Base-by-base conservation (phyloP, 2,888 invertebrate species). In the Ophioninae sp. region DNA sequence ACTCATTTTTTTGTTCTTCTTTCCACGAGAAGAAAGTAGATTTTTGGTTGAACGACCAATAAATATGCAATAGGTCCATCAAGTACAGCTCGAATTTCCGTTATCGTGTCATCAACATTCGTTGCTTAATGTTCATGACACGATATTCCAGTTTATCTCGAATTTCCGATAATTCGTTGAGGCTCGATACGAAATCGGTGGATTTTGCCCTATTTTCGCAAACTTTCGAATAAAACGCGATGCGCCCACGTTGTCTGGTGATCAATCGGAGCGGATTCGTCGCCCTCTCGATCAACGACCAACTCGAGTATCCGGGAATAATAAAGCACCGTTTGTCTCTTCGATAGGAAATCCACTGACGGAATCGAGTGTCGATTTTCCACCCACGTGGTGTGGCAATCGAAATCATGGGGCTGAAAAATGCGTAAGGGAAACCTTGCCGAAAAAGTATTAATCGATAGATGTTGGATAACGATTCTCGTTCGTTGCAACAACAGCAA, bases 201-300 rank as follows among this genome's bases (percentile, higher is more conserved):
- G 50, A 13, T 50, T 50, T 50, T 50, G 50, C 17, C 8, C 44
- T 6, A 50, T 50, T 50, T 50, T 50, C 50, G 17, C 50, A 20
- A 59, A 67, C n/a, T 67, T 76, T 23, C 57, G 41, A 67, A 39
- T 39, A 20, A 37, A 41, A 70, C 70, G 70, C 78, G 81, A 77
- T 69, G 78, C 83, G 75, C 83, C 83, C 83, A 84, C 83, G 83
- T 78, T 37, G 41, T 37, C 23, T 10, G 50, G 30, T 75, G 74
- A 81, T 83, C 81, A 77, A 74, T 64, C 64, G 83, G 64, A 69
- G 59, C 39, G 77, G 77, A 80, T 80, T 57, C 50, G 20, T 50
- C 59, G 75, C 57, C 67, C 67, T 76, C 75, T 67, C 59, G 64
- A 20, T 80, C 62, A 56, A 50, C 8, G 41, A 21, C 21, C 20